Conservation (phyloP, 2,113 vertebrate species). For the Onychostruthus taczanowskii region DNA sequence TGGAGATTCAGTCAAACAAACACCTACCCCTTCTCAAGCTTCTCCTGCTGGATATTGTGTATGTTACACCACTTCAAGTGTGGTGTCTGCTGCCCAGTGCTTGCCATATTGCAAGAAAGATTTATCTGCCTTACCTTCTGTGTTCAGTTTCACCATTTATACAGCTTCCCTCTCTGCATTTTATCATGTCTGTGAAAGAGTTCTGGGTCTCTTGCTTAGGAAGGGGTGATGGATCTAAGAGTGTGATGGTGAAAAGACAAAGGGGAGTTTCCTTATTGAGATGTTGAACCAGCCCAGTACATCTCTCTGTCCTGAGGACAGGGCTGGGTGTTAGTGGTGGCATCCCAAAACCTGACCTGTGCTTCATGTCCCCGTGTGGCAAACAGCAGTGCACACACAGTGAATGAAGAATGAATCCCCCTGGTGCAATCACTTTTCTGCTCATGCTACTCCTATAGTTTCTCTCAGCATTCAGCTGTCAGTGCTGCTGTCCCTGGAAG, state of each 20-base stretch:
- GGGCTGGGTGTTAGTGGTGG: background rate
- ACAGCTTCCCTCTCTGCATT: background rate
- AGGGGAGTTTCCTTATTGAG: background rate
- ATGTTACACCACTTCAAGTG: background rate
- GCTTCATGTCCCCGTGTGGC: fast-evolving
- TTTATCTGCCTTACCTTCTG: background rate
- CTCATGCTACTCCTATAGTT: background rate
- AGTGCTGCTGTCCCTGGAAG: background rate
- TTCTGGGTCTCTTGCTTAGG: background rate
- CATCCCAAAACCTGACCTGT: background rate
- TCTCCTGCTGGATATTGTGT: background rate
- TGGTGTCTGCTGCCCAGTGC: fast-evolving
- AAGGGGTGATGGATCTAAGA: background rate
- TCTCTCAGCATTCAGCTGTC: background rate
- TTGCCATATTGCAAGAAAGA: background rate
- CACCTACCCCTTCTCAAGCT: background rate
- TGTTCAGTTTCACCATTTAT: background rate
- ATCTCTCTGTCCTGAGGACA: background rate
- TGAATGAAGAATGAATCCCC: background rate
- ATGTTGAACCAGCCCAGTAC: background rate
- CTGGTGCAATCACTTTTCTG: background rate
- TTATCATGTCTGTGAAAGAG: fast-evolving
- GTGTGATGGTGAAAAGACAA: background rate
- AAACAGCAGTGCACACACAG: background rate
- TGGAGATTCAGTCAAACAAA: background rate